Evolutionary conservation across 2,888 invertebrate species (phyloP).

Genomic region (Leucania comma): DNA sequence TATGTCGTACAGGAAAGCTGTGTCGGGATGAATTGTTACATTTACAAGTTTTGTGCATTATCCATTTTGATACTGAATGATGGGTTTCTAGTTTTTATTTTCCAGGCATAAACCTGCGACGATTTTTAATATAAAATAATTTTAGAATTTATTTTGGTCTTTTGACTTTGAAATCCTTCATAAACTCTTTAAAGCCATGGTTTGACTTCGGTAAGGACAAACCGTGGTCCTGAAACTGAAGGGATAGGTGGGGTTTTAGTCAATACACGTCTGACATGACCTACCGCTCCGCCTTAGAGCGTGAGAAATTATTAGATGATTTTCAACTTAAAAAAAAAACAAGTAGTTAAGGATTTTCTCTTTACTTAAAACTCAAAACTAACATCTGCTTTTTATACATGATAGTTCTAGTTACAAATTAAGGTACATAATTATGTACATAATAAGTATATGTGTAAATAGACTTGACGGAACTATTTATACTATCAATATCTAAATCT

Average conservation of each 20-base stretch:
- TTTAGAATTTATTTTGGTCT: background rate
- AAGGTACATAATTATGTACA: background rate
- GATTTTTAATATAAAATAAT: background rate
- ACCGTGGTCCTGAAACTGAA: too few relatives aligned
- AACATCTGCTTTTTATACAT: background rate
- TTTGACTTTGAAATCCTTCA: background rate
- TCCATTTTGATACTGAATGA: background rate
- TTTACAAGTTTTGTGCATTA: background rate
- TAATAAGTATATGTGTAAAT: background rate
- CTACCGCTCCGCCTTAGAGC: too few relatives aligned
- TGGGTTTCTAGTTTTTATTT: background rate
- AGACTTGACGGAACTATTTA: background rate
- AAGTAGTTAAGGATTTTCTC: background rate
- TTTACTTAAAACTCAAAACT: background rate
- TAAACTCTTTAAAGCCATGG: background rate
- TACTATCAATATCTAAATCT: conserved; percentile 19
- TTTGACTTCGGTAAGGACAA: too few relatives aligned
- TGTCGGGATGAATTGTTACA: background rate
- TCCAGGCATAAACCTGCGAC: too few relatives aligned
- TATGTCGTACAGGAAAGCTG: background rate
- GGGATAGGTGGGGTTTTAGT: too few relatives aligned
- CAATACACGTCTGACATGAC: too few relatives aligned
- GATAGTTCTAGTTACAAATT: background rate
- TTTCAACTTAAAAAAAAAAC: too few relatives aligned
- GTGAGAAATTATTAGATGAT: too few relatives aligned